Evolutionary conservation across 2,888 invertebrate genomes (phyloP), one percentile per base, ranked within the genome.

Genomic region (Bimastos eiseni): DNA sequence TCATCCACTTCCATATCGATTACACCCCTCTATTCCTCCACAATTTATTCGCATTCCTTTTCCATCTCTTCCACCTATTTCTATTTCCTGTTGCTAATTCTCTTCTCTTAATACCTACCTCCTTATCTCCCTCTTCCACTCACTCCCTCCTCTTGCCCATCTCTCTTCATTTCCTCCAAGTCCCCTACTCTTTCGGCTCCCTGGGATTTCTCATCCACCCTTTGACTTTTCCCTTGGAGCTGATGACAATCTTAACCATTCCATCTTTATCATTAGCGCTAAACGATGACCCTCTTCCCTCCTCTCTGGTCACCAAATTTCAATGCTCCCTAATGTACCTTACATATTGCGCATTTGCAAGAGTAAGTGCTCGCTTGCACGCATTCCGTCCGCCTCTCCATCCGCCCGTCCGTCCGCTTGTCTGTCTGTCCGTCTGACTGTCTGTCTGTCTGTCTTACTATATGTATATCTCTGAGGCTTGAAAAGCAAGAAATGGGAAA

Each of bases 371-470:
- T 70, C n/a, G n/a, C n/a, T 30, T 70, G n/a, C 70, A 70, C 70
- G 70, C 70, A 70, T 70, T 70, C 70, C n/a, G 70, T n/a, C 70
- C n/a, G n/a, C n/a, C 70, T 70, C 30, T 70, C 70, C n/a, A n/a
- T 70, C 3, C n/a, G 70, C n/a, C 30, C n/a, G n/a, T 70, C 11
- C n/a, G n/a, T 70, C 30, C n/a, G 70, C 8, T n/a, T 70, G 30
- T n/a, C 5, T 70, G 70, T 70, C 70, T 70, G 70, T 55, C 55
- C 30, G 55, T 55, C 1, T 55, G 55, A 5, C 55, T 30, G 55
- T 55, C 30, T n/a, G 70, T 70, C 70, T 70, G 30, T n/a, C 30
- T 17, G 0, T 70, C 30, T n/a, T 15, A 8, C 70, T 70, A n/a
- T 70, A 30, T 17, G 24, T 11, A 13, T 30, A 70, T 70, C 70